Evolutionary conservation across 1,140 invertebrate genomes (phyloP).

Genomic region (Sinonovacula constricta): DNA sequence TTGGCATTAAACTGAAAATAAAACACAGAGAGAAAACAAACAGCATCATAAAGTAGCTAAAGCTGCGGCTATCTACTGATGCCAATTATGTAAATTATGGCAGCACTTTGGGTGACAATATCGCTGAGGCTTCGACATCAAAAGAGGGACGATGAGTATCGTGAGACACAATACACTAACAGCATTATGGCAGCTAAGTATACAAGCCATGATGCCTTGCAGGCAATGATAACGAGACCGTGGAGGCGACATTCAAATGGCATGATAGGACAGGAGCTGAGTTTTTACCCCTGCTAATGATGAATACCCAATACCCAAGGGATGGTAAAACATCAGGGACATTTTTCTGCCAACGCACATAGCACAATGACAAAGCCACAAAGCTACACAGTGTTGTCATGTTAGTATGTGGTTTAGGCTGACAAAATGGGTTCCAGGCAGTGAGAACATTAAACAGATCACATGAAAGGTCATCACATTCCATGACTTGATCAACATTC

Average conservation of each 20-base stretch:
- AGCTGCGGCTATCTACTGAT: conserved; percentile 38
- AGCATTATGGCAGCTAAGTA: neutral
- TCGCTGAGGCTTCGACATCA: conserved; percentile 20
- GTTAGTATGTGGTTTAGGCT: too few species aligned
- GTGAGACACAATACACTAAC: neutral
- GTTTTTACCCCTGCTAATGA: conserved; percentile 41
- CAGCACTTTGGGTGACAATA: conserved; percentile 47
- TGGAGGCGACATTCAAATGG: conserved; percentile 18
- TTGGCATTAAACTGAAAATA: conserved; percentile 1
- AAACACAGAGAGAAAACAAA: neutral
- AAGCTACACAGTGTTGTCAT: too few species aligned
- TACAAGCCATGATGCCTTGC: neutral
- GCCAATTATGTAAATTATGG: conserved; percentile 48
- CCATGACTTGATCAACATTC: too few species aligned
- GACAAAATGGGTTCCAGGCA: too few species aligned
- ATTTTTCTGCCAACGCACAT: too few species aligned
- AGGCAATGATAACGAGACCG: conserved; percentile 2
- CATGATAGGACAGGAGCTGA: conserved; percentile 22
- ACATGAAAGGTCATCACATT: too few species aligned
- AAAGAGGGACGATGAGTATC: conserved; percentile 11
- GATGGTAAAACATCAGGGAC: too few species aligned
- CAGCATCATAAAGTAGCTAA: conserved; percentile 27
- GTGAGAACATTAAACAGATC: too few species aligned
- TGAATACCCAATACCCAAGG: too few species aligned
- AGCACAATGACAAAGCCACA: too few species aligned